Base-by-base conservation (phyloP, 2,888 invertebrate species). In the Craniophora ligustri region DNA sequence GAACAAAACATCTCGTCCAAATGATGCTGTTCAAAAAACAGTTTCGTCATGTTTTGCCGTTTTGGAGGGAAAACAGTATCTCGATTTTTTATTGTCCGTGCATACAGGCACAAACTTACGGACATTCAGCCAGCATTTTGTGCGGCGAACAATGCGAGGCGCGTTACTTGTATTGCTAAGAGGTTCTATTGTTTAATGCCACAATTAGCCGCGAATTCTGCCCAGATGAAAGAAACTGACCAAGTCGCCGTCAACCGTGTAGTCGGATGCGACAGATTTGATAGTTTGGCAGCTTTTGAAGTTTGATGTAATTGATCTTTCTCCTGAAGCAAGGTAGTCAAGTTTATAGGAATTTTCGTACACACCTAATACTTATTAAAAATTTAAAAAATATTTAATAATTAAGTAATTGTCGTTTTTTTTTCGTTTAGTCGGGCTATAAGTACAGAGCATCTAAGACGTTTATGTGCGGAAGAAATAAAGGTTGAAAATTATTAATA, bases 181-280 rank as follows among this genome's bases (percentile, higher is more conserved):
- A 92, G 92, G 87, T 89, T 89, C 92, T 91, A 92, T 92, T 92
- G 92, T 92, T 92, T 92, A 92, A 92, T 92, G 87, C 83, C 85
- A 88, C 91, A 92, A 92, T 92, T 92, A 85, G 85, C 85, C 85
- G 83, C 78, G 89, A 86, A 89, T 87, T 87, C 88, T 80, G 76
- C 83, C 65, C 81, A 86, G 82, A 85, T 86, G 89, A 84, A 92
- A 92, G 92, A 92, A 89, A 86, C 92, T 91, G 92, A 89, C 92
- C 92, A 91, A 91, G 91, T 90, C 88, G 82, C 79, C 75, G 68
- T 53, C 64, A 54, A 51, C 41, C 13, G 36, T 65, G 23, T 62
- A 80, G 61, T 2, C 23, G 18, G 77, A 49, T 18, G 7, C 0
- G 26, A 5, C 3, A 0, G 23, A 55, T 32, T 88, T 87, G 87